Evolutionary conservation across 2,797 vertebrate species (phyloP), one percentile per base, ranked within the genome.

Genomic region (Acrocephalus scirpaceus): DNA sequence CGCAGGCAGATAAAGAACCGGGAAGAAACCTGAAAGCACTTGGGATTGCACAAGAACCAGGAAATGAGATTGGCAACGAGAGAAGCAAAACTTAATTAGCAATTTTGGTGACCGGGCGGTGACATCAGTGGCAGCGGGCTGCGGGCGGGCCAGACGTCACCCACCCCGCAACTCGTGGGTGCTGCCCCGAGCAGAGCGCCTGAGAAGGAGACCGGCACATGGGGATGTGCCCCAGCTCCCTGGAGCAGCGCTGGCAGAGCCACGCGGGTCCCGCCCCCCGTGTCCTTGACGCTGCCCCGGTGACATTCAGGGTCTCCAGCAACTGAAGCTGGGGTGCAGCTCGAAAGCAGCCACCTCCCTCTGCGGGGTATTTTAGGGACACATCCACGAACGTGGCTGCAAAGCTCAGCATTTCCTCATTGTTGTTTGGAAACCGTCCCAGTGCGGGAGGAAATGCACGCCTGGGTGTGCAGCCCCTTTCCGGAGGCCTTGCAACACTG

Each of bases 31-130:
- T 8, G 25, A 85, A 86, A 83, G 84, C 36, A 10, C 69, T 76
- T 11, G 62, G 3, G 20, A 32, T 96, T 97, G 96, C 95, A 91
- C 89, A 96, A 95, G 92, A 85, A 88, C 91, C 95, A 95, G 95
- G 95, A 96, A 97, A 86, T 69, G 93, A 93, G 87, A 86, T 81
- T 21, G 87, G 67, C 78, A 53, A 75, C 21, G 70, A 47, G 56
- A 71, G 82, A 88, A 86, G n/a, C 84, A 92, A 65, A 92, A 62
- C 78, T 67, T 57, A 74, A 89, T 77, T 19, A 91, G 89, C 62
- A 17, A 38, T 90, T 70, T 66, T 13, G 88, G 92, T 64, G 72
- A 32, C 47, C 2, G 7, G 65, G 54, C 26, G 30, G 81, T 94
- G 95, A 93, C 95, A 92, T 92, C 93, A 91, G 72, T 53, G 61